Base-by-base conservation (phyloP, 2,113 vertebrate genomes). In the Silurus meridionalis region DNA sequence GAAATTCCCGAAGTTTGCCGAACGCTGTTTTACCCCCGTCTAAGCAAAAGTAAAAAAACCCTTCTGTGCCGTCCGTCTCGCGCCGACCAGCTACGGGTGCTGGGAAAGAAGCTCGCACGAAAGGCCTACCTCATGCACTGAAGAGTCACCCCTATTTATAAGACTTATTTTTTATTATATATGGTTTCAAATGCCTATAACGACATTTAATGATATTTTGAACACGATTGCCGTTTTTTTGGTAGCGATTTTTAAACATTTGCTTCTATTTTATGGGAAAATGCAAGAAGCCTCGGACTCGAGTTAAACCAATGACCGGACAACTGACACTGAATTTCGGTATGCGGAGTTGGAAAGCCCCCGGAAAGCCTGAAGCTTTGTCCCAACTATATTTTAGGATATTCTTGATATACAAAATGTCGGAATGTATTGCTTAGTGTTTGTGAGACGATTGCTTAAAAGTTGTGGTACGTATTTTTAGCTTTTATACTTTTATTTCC, bases 31-130 rank as follows among this genome's bases (percentile, higher is more conserved):
- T 95, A 37, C 37, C 83, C 82, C 93, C 93, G 92, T 93, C 93
- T 89, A 90, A 95, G 94, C 94, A 95, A 95, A 96, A 94, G 91
- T 93, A 92, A 95, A 95, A 96, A 95, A 94, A 80, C 91, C 79
- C 88, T 92, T 84, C 91, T 91, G 89, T 89, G 86, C 90, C 92
- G 91, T 93, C 93, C 93, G 95, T 95, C 94, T 94, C 93, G 94
- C 93, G 92, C 88, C 94, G 93, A 95, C 93, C 94, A 94, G 93
- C 93, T 91, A 91, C 94, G 92, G 92, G 94, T 92, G 94, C 91
- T 92, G 94, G 94, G 94, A 96, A 95, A 94, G 94, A 94, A 92
- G 92, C 94, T 95, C 93, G 93, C 91, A 87, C 88, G 89, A 91
- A 90, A 93, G 95, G 95, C 95, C 95, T 94, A 88, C 87, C 37